Conservation (phyloP, 2,888 invertebrate genomes). For the Cheilosia impressa region DNA sequence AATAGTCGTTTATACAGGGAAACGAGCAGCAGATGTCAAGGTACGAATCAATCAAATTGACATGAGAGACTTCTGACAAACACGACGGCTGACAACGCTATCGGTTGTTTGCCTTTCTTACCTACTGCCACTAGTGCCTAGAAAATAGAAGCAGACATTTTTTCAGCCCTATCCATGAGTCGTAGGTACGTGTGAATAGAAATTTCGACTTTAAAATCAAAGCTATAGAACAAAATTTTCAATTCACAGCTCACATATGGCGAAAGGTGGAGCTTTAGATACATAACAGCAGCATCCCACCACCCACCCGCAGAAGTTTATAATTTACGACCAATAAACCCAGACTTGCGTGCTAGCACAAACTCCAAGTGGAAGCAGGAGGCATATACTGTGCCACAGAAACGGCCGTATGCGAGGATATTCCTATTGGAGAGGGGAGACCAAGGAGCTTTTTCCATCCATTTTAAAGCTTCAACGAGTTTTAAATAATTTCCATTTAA, state of each 20-base stretch:
- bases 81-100: slow-evolving; percentile 57
- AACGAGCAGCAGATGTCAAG: slow-evolving; percentile 77
- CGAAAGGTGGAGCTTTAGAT: slow-evolving; percentile 74
- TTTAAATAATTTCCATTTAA: slow-evolving; percentile 60
- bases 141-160: slow-evolving; percentile 57
- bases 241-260: slow-evolving; percentile 70
- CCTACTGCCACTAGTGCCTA: slow-evolving; percentile 1
- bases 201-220: slow-evolving; percentile 42
- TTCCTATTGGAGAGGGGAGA: slow-evolving; percentile 6
- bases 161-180: slow-evolving; percentile 8
- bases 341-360: slow-evolving; percentile 70
- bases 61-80: slow-evolving; percentile 63
- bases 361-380: slow-evolving; percentile 66
- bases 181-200: slow-evolving; percentile 56
- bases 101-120: slow-evolving; percentile 44
- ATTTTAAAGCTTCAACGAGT: slow-evolving; percentile 72
- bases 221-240: slow-evolving; percentile 30
- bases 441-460: slow-evolving; percentile 39
- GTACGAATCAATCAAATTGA: slow-evolving; percentile 77
- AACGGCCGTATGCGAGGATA: slow-evolving; percentile 46
- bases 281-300: slow-evolving; percentile 67
- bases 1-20: slow-evolving; percentile 54
- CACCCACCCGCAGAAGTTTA: slow-evolving; percentile 58
- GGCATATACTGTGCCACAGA: slow-evolving; percentile 46
- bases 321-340: slow-evolving; percentile 71